Base-by-base conservation (phyloP, 1,140 invertebrate genomes). In the Orussus abietinus region DNA sequence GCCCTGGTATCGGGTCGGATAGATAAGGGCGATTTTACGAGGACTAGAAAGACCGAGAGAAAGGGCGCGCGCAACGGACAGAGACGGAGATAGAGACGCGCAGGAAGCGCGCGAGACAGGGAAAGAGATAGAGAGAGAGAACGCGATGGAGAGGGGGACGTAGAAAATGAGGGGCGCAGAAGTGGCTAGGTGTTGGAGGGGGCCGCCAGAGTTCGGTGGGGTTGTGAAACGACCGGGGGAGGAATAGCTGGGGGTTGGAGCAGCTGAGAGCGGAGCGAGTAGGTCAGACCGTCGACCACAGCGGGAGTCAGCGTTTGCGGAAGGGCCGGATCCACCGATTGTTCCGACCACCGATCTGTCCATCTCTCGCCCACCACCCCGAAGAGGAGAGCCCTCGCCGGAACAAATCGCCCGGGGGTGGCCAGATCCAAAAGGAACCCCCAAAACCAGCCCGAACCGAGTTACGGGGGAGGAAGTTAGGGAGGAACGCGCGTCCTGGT, bases 211-310 rank as follows among this genome's bases (percentile, higher is more conserved):
- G 22, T 12, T 6, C 10, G 12, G 32, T 19, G 9, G 18, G 3
- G 25, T 6, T n/a, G 13, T 10, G 31, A 21, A 17, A 13, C 6
- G 18, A 10, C 11, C 22, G 14, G 18, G 31, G 45, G 19, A 38
- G 44, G 45, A 53, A 58, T 39, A 44, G 53, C 42, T 56, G 57
- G 59, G 62, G 62, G 59, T 65, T 67, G 59, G 59, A 67, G 63
- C 63, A 69, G 64, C 66, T 65, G 66, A 67, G 64, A 66, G 59
- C 58, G 59, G 57, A 57, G 59, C 62, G 66, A 67, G 58, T 69
- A 67, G 66, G 66, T 69, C 66, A 69, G 52, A 65, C 56, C 54
- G 64, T 60, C 48, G 59, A 59, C 53, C 51, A 62, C 59, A 62
- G 53, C 50, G 55, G 56, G 53, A 66, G 63, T 66, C 55, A 52